Percentiles rank a stretch among this genome's conserved stretches.
phyloP scores from a whole-genome alignment of 2,888 invertebrate species.

The Lepeophtheirus nordmannii region DNA sequence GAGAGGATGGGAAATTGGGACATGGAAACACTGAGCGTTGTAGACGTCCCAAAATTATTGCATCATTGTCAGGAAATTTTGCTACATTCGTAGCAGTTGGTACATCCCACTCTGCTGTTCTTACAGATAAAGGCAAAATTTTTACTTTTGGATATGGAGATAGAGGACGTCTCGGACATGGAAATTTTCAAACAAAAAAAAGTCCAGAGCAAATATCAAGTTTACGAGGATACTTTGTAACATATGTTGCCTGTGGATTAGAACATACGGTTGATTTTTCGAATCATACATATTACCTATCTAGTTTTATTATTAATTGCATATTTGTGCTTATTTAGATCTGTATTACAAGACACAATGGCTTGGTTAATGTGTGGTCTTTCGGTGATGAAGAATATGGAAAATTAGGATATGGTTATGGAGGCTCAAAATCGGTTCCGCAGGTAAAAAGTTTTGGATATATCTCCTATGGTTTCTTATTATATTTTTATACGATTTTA shows the following conservation, averaged over 20 bases:
- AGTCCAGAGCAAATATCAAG: neutral
- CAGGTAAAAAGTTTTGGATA: too few relatives aligned
- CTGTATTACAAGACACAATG: neutral
- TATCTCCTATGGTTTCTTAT: neutral
- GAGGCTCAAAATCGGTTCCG: conserved; percentile 31
- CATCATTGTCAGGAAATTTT: conserved; percentile 35
- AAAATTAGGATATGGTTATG: conserved; percentile 38
- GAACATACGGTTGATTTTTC: conserved; percentile 26
- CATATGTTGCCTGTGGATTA: conserved; percentile 28
- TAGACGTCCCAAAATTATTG: conserved; percentile 46
- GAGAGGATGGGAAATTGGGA: conserved; percentile 49
- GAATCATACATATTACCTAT: neutral
- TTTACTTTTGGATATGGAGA: conserved; percentile 51
- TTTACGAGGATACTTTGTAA: conserved; percentile 7
- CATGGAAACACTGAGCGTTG: conserved; percentile 50
- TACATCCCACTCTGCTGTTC: conserved; percentile 48
- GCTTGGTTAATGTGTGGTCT: conserved; percentile 41
- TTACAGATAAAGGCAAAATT: conserved; percentile 47
- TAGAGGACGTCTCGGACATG: conserved; percentile 42
- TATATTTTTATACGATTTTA: neutral
- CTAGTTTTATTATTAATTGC: too few relatives aligned
- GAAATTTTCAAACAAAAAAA: conserved; percentile 13
- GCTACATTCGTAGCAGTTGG: conserved; percentile 42
- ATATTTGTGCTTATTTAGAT: neutral
- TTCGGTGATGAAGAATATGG: conserved; percentile 52